Evolutionary conservation across 2,888 invertebrate species (phyloP), one percentile per base, ranked within the genome.

Genomic region (Smittia sp.): DNA sequence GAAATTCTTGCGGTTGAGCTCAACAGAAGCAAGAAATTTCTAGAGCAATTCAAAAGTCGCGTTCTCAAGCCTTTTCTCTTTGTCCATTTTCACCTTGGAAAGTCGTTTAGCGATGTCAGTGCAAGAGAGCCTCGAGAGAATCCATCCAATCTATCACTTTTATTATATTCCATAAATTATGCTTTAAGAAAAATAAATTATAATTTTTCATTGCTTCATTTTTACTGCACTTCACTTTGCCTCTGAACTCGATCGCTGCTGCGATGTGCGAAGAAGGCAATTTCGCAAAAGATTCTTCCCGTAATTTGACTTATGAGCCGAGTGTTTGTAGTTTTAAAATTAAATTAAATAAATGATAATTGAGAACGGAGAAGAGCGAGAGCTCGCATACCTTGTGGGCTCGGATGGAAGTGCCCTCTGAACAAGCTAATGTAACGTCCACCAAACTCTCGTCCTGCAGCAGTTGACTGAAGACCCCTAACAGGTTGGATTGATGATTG

Each of bases 401-500:
- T 85, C 94, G 91, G 84, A 95, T 92, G 84, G 93, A 92, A 85
- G 92, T 92, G 85, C 95, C 95, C 87, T 94, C 94, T 86, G 93
- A 92, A 88, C 94, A 94, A 87, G 94, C 93, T 86, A 95, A 90
- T 85, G 94, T 95, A 85, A 94, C 94, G 90, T 95, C 94, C 84
- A 95, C 94, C 86, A 95, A 89, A 86, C 93, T 92, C 87, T 94
- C 94, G 90, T 94, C 93, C 87, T 93, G 92, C 84, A 94, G 88
- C 86, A 95, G 90, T 89, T 94, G 94, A 89, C 93, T 94, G 89
- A 95, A 95, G 85, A 94, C 94, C 86, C 93, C 94, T 88, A 95
- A 90, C 89, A 95, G 90, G 90, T 95, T 95, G 89, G 92, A 93
- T 90, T 94, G 94, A 93, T 95, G 94, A 93, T 95, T 94, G 90